Base-by-base conservation (phyloP, 2,888 invertebrate species). In the Dicyrtomina minuta region DNA sequence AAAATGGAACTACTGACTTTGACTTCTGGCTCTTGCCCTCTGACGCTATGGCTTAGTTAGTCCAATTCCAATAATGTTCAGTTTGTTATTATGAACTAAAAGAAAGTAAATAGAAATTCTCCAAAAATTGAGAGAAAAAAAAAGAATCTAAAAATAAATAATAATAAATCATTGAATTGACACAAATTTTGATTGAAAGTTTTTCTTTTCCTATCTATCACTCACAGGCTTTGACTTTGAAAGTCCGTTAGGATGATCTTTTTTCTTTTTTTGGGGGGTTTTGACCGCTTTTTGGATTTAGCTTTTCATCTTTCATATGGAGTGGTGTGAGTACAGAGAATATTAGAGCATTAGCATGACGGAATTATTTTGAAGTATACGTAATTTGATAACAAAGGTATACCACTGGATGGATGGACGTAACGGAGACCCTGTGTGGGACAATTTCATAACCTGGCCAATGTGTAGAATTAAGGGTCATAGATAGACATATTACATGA, bases 111-210 rank as follows among this genome's bases (percentile, higher is more conserved):
- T n/a, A 24, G 13, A 53, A 12, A 46, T 46, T 6, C 4, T n/a
- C 46, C 24, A 22, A 53, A 53, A 4, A 53, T 20, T 33, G 4
- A n/a, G n/a, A n/a, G n/a, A n/a, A n/a, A n/a, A n/a, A n/a, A 13
- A 33, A 20, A 41, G 15, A 39, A 64, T 17, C 22, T 6, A 39
- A 20, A 33, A 53, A 26, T 39, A 60, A 61, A 46, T 61, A 66
- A n/a, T n/a, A n/a, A 68, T 68, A 68, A 68, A 68, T 68, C 68
- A 68, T 24, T 60, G 39, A 61, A 68, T 60, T 68, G 68, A 68
- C 68, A 68, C 61, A 68, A 68, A 68, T 68, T 60, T 68, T 68
- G 68, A 68, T 68, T 51, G 68, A 68, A 60, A 60, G 60, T 59
- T 68, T 68, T 59, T 20, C n/a, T 43, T n/a, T n/a, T 27, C 24